Base-by-base conservation (phyloP, 2,888 invertebrate genomes). In the Palloptera scutellata region DNA sequence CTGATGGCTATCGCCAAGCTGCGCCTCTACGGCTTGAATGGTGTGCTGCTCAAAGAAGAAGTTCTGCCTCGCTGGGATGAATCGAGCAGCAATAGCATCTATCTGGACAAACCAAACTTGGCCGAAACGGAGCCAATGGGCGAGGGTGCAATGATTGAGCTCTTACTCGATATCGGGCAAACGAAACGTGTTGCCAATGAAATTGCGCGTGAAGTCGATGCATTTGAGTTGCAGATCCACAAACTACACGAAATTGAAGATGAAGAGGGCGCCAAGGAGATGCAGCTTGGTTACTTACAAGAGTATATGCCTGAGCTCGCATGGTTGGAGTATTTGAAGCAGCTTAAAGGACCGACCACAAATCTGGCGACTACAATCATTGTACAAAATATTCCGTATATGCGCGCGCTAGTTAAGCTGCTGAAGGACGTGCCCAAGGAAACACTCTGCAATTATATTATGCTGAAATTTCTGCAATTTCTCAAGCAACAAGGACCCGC, bases 61-160 rank as follows among this genome's bases (percentile, higher is more conserved):
- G 76, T 83, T 10, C 67, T 82, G 72, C 84, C 83, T 0, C 75
- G 80, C 1, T 83, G 83, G 83, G 83, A 83, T 70, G 83, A 83
- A 30, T 72, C 83, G 1, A 71, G 73, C 58, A 75, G 75, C 10
- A 79, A 81, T 58, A 79, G 78, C 41, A 75, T 83, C 15, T 81
- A 83, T 51, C 67, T 83, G 68, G 83, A 83, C 53, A 81, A 81
- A 59, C 81, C 81, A 4, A 78, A 77, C 57, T 40, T 76, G 63
- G 72, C 69, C 3, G 81, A 81, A 60, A 77, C 81, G 0, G 60
- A 75, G 62, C 81, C 79, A 9, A 79, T 77, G 73, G 79, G 78
- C 3, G 77, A 78, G 71, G 79, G 80, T 8, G 75, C 75, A n/a
- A 77, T 83, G 52, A 78, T 80, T 9, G 79, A 81, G 45, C 68